phyloP scores from a whole-genome alignment of 2,113 vertebrate species.

The Grantiella picta region DNA sequence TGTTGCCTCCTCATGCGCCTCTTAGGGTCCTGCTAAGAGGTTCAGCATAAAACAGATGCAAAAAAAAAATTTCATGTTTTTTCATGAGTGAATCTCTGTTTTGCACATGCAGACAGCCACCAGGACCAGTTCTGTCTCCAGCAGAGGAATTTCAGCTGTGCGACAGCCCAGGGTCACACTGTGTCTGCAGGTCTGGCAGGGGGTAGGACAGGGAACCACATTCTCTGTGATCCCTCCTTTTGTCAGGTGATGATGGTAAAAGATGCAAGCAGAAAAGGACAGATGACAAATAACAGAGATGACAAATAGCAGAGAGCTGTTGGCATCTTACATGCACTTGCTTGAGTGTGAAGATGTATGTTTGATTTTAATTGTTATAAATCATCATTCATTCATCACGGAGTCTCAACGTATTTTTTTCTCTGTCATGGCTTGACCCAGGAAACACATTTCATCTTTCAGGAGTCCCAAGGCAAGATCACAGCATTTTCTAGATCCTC shows the following conservation, averaged over 20 bases:
- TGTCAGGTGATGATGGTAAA: not conserved
- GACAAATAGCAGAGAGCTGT: not conserved
- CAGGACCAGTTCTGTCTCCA: not conserved
- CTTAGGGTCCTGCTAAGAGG: not conserved
- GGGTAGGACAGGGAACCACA: not conserved
- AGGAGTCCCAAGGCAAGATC: not conserved
- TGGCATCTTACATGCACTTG: not conserved
- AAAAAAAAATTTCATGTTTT: not conserved
- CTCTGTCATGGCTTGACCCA: not conserved
- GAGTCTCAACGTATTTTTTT: not conserved
- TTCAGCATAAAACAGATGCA: not conserved
- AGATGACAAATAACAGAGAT: not conserved
- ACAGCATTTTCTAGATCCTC: not conserved
- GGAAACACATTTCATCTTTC: not conserved
- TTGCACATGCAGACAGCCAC: not conserved
- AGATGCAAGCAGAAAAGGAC: not conserved
- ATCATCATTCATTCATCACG: rapidly evolving
- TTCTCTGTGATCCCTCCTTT: not conserved
- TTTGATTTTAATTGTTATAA: not conserved
- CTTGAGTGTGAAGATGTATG: not conserved
- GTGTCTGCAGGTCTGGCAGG: not conserved
- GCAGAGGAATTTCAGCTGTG: not conserved
- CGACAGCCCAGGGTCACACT: not conserved
- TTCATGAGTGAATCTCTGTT: not conserved
- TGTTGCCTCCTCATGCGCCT: not conserved